A percentile compares a stretch with the other conserved stretches of the same genome.
Evolutionary conservation across 2,888 invertebrate species (phyloP).

Genomic region (Monopis laevigella): DNA sequence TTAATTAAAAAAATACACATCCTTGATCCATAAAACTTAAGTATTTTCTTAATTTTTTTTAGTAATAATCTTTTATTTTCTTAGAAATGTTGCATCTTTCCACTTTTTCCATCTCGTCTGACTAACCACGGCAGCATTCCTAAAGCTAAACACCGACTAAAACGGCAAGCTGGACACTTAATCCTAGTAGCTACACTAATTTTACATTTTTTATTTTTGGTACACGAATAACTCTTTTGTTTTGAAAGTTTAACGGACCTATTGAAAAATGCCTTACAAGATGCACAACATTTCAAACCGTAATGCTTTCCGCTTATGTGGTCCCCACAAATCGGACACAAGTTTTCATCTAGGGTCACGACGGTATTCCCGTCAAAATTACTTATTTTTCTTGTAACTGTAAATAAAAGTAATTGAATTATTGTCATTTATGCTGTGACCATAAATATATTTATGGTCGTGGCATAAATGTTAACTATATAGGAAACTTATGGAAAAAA

Average conservation of each 20-base stretch:
- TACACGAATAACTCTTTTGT: slow-evolving; percentile 28
- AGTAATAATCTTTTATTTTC: too few species aligned
- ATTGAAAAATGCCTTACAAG: slow-evolving; percentile 42
- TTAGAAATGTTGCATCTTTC: too few species aligned
- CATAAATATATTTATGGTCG: too few species aligned
- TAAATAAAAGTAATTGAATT: too few species aligned
- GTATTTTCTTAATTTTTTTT: too few species aligned
- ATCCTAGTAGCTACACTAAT: slow-evolving; percentile 28
- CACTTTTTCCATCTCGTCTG: too few species aligned
- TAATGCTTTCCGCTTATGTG: slow-evolving; percentile 31
- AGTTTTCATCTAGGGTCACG: too few species aligned
- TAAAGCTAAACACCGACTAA: slow-evolving; percentile 27
- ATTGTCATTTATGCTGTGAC: too few species aligned
- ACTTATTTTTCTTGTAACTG: too few species aligned
- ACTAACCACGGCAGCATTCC: slow-evolving; percentile 33
- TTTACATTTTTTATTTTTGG: slow-evolving; percentile 20
- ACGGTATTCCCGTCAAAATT: too few species aligned
- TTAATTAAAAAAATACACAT: not conserved
- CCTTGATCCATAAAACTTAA: not conserved
- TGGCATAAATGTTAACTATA: too few species aligned
- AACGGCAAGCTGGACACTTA: slow-evolving; percentile 32
- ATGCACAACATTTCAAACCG: slow-evolving; percentile 35
- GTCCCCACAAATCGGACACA: slow-evolving; percentile 36
- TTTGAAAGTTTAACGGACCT: slow-evolving; percentile 30
- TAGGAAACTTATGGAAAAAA: too few species aligned